These are phyloP conservation scores for Acinonyx jubatus DNA, from an alignment of 2,113 vertebrate genomes.

Conservation along the genomic window DNA sequence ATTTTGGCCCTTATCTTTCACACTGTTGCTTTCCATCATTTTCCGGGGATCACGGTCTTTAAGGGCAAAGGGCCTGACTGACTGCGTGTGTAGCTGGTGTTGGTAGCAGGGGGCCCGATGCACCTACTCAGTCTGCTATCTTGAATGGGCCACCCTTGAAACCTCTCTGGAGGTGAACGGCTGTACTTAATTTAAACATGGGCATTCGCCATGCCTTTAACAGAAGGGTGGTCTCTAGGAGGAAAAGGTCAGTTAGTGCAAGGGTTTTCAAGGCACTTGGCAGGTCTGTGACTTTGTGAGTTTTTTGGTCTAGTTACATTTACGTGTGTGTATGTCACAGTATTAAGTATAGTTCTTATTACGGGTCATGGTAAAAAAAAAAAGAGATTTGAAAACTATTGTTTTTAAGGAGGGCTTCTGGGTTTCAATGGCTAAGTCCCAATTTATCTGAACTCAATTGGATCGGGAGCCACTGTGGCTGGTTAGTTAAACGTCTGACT, in stretches of 20 bases:
- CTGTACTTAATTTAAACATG: background rate
- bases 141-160: background rate
- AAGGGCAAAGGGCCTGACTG: background rate
- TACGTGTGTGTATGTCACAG: background rate
- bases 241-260: background rate
- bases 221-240: background rate
- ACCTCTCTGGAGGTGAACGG: background rate
- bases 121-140: background rate
- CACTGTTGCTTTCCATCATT: background rate
- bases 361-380: background rate
- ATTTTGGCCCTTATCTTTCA: background rate
- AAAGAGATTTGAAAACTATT: background rate
- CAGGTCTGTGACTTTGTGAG: background rate
- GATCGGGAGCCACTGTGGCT: too few species aligned
- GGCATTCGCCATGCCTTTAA: background rate
- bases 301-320: background rate
- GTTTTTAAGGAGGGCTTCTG: background rate
- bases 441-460: background rate
- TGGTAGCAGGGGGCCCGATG: background rate
- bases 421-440: background rate
- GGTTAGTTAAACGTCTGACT: too few species aligned
- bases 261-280: background rate
- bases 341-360: background rate
- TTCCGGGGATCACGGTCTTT: background rate
- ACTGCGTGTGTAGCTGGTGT: background rate